phyloP scores from a whole-genome alignment of 2,113 vertebrate genomes.

The Tonatia bakeri region DNA sequence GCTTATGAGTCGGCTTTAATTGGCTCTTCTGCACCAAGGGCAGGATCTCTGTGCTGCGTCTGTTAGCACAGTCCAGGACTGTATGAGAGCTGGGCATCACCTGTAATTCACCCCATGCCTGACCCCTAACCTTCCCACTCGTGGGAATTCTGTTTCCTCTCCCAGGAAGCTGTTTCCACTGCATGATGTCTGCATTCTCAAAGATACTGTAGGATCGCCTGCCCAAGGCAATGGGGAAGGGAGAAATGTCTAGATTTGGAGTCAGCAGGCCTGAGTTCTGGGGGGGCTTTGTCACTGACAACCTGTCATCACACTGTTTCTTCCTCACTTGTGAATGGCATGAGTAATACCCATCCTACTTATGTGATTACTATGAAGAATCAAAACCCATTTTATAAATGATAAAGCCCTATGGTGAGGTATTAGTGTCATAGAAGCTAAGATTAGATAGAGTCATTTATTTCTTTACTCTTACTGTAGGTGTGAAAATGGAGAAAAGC shows the following conservation, averaged over 20 bases:
- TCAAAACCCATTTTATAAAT: background rate
- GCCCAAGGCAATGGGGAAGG: background rate
- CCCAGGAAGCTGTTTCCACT: background rate
- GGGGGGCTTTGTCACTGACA: background rate
- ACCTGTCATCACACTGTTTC: background rate
- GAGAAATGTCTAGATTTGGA: background rate
- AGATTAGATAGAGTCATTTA: background rate
- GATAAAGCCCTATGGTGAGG: background rate
- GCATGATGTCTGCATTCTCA: background rate
- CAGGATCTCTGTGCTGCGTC: fast-evolving
- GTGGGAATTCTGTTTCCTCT: background rate
- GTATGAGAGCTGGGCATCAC: no score
- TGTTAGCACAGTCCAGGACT: background rate
- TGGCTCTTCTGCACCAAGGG: fast-evolving
- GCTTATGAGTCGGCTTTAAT: background rate
- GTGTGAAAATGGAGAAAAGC: background rate
- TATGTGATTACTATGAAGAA: background rate
- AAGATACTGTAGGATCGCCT: background rate
- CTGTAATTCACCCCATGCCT: fast-evolving
- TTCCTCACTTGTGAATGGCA: background rate
- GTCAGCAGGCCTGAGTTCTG: background rate
- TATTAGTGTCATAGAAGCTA: background rate
- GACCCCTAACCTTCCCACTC: background rate
- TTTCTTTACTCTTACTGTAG: background rate
- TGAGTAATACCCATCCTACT: background rate